Conservation (phyloP, 2,797 vertebrate genomes). For the Gila robusta region DNA sequence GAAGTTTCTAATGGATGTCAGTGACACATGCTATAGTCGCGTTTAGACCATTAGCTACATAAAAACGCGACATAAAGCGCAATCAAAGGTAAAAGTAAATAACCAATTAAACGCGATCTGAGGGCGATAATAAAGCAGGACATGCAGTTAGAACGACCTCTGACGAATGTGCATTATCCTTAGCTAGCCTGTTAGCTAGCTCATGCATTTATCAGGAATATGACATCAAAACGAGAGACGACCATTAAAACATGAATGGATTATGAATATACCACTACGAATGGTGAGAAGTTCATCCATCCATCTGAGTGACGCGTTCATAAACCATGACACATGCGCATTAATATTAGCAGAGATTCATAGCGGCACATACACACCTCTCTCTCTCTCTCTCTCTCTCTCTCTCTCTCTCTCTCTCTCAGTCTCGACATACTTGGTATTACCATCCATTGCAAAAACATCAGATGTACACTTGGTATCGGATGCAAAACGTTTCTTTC, state of each 20-base stretch:
- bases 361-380: not conserved
- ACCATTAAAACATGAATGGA: slow-evolving; percentile 2
- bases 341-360: not conserved
- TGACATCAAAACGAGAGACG: not conserved
- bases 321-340: slow-evolving; percentile 3
- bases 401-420: not conserved
- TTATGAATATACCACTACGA: slow-evolving; percentile 10
- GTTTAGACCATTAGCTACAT: not conserved
- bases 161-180: not conserved
- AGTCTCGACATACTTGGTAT: too few species aligned
- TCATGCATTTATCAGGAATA: not conserved
- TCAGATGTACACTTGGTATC: not conserved
- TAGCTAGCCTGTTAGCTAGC: slow-evolving; percentile 43
- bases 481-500: not conserved
- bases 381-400: slow-evolving; percentile 26
- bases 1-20: slow-evolving; percentile 7
- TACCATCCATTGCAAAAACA: not conserved
- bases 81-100: not conserved
- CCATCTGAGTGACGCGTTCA: slow-evolving; percentile 27
- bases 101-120: not conserved
- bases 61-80: not conserved
- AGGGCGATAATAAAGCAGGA: not conserved
- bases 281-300: slow-evolving; percentile 26
- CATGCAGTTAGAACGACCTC: not conserved
- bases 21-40: not conserved